phyloP scores from a whole-genome alignment of 2,113 vertebrate species.

The Lophochroa leadbeateri region DNA sequence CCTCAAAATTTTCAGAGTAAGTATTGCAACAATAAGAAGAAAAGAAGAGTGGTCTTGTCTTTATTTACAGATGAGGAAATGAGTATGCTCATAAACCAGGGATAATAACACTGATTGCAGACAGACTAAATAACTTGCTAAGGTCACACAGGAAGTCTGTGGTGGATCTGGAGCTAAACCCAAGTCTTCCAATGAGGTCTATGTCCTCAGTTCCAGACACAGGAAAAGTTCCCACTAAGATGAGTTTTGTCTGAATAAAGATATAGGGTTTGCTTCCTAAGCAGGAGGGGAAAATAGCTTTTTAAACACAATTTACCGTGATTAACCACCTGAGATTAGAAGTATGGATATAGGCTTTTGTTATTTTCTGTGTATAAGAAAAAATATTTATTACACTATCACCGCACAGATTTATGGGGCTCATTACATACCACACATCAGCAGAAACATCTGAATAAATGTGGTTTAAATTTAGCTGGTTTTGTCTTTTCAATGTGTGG shows the following conservation, averaged over 20 bases:
- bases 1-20: not conserved
- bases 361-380: not conserved
- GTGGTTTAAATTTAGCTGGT: not conserved
- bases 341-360: not conserved
- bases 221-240: not conserved
- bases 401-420: not conserved
- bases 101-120: not conserved
- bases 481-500: not conserved
- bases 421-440: not conserved
- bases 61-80: not conserved
- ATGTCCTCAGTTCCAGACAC: not conserved
- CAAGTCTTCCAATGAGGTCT: not conserved
- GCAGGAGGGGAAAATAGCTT: not conserved
- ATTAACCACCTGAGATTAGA: not conserved
- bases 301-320: not conserved
- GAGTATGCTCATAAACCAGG: not conserved
- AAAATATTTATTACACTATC: not conserved
- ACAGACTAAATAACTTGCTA: not conserved
- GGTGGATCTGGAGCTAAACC: not conserved
- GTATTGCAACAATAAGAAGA: not conserved
- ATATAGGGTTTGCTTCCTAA: not conserved
- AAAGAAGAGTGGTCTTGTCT: not conserved
- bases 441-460: not conserved
- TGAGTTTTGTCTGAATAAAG: not conserved
- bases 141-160: not conserved